Evolutionary conservation across 2,888 invertebrate genomes (phyloP), one percentile per base, ranked within the genome.

Genomic region (Pyrocoelia pectoralis): DNA sequence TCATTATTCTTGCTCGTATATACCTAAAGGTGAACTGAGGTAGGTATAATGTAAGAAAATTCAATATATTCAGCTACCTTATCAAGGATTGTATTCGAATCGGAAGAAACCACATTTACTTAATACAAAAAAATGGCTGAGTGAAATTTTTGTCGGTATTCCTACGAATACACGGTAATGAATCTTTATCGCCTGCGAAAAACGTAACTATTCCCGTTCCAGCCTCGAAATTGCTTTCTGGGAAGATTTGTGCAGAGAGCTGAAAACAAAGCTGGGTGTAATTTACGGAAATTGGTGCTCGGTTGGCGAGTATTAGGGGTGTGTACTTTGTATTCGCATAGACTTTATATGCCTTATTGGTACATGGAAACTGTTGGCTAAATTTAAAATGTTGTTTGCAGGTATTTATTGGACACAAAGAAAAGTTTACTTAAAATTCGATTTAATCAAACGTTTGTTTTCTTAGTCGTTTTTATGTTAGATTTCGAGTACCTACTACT

Each of bases 261-360:
- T 75, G 78, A 78, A 83, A 84, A 84, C 83, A 84, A 84, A 83
- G 83, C 82, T 80, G 79, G 80, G 80, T 82, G 81, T 83, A 82
- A 83, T 83, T 83, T 83, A 82, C 79, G 83, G 79, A 82, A 83
- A 83, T 83, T 80, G 81, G 80, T 79, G 79, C 77, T 76, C 74
- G 72, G 73, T 70, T 74, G 72, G 67, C 72, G 72, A 69, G 68
- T 70, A 70, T 70, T 72, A 73, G 58, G 62, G 66, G 62, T 67
- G 61, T 56, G 58, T 65, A 67, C 58, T 65, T 61, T 65, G 67
- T 64, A 59, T 65, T 65, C 61, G 61, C 65, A 61, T 65, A 58
- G 52, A 61, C 61, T 65, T 61, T 65, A 61, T 65, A 61, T 53
- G 60, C 64, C 56, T 64, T 64, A 64, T 64, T 64, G 60, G 64